Conservation (phyloP, 2,113 vertebrate genomes). For the Tupaia tana region DNA sequence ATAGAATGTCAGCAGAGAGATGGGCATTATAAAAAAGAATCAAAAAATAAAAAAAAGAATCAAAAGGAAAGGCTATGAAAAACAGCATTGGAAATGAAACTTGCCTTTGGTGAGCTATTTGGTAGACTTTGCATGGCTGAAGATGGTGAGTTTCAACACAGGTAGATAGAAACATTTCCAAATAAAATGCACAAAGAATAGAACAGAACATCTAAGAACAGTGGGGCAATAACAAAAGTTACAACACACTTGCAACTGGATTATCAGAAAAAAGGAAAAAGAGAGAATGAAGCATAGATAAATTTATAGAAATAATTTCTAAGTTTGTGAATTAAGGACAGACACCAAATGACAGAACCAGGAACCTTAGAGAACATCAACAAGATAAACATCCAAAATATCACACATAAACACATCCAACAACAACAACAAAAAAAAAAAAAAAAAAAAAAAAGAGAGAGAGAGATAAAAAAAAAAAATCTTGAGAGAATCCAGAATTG, state of each 20-base stretch:
- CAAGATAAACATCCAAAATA: not conserved
- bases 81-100: not conserved
- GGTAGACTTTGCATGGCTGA: not conserved
- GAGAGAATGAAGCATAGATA: not conserved
- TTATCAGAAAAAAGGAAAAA: not conserved
- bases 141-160: not conserved
- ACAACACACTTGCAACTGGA: not conserved
- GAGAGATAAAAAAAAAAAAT: not conserved
- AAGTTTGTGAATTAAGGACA: not conserved
- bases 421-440: not conserved
- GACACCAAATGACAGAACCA: not conserved
- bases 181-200: not conserved
- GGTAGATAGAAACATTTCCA: not conserved
- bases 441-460: not conserved
- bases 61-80: conserved; percentile 27
- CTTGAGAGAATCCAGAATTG: not conserved
- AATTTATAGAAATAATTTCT: not conserved
- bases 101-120: not conserved
- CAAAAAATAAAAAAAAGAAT: not conserved
- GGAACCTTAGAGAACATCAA: not conserved
- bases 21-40: not conserved
- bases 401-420: not conserved
- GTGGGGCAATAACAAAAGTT: not conserved
- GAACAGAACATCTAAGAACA: not conserved
- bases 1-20: conserved; percentile 1